These are phyloP conservation scores for Brachionus calyciflorus DNA, from an alignment of 1,140 invertebrate species.

Conservation along the genomic window DNA sequence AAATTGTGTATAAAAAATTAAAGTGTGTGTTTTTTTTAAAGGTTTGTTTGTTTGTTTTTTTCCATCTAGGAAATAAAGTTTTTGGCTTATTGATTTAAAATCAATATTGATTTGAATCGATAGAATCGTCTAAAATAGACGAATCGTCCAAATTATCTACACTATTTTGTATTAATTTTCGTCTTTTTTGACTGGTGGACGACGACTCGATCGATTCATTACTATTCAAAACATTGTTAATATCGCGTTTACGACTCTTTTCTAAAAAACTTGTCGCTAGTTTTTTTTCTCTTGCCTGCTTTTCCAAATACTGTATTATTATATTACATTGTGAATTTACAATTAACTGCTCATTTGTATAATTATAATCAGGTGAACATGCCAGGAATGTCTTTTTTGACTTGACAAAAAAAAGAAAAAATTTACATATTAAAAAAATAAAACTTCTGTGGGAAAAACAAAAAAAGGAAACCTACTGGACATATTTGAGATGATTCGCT, in stretches of 20 bases:
- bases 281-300: conserved; percentile 6
- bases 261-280: too few species aligned
- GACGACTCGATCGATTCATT: not conserved
- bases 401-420: not conserved
- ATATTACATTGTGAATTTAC: conserved; percentile 38
- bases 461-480: not conserved
- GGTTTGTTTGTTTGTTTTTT: too few species aligned
- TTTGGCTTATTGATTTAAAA: conserved; percentile 43
- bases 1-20: too few species aligned
- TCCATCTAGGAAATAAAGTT: too few species aligned
- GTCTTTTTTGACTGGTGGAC: not conserved
- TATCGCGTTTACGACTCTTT: not conserved
- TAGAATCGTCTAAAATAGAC: not conserved
- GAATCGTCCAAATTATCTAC: conserved; percentile 27
- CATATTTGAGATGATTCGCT: not conserved
- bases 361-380: not conserved
- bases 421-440: too few species aligned
- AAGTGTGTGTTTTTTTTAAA: too few species aligned
- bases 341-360: conserved; percentile 17
- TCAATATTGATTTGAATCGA: conserved; percentile 1
- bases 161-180: conserved; percentile 37
- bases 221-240: not conserved
- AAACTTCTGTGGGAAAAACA: too few species aligned
- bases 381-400: not conserved
- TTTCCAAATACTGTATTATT: conserved; percentile 41